Percentiles rank a stretch among this genome's conserved stretches.
Evolutionary conservation across 1,140 invertebrate genomes (phyloP).

Genomic region (Neodiprion lecontei): DNA sequence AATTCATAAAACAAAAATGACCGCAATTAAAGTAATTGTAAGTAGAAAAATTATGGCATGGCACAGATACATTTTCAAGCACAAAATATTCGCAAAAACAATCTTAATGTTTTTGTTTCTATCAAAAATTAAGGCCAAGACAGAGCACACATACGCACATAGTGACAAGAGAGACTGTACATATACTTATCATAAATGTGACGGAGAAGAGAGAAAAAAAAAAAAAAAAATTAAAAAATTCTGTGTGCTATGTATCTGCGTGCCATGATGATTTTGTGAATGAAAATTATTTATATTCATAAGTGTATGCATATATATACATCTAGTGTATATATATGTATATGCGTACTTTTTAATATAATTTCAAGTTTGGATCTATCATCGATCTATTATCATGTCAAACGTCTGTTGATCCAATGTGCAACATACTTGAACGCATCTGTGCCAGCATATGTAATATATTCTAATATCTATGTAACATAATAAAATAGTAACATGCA

Average conservation of each 20-base stretch:
- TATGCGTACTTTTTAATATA: background rate
- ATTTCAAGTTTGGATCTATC: slow-evolving; percentile 35
- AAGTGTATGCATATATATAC: background rate
- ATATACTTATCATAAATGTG: slow-evolving; percentile 23
- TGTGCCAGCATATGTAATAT: slow-evolving; percentile 49
- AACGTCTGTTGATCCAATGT: slow-evolving; percentile 53
- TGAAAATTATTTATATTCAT: slow-evolving; percentile 15
- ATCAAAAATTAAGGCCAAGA: slow-evolving; percentile 18
- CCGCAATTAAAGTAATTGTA: background rate
- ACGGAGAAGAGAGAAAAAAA: background rate
- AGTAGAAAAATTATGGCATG: slow-evolving; percentile 40
- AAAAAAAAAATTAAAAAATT: slow-evolving; percentile 14
- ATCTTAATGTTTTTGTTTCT: slow-evolving; percentile 22
- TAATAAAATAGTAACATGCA: slow-evolving; percentile 34
- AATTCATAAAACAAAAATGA: background rate
- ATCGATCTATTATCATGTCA: slow-evolving; percentile 55
- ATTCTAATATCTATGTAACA: slow-evolving; percentile 31
- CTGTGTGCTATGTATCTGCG: slow-evolving; percentile 54
- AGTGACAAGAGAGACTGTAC: slow-evolving; percentile 30
- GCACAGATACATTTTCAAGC: slow-evolving; percentile 56
- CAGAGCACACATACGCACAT: slow-evolving; percentile 48
- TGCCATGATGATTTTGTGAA: slow-evolving; percentile 44
- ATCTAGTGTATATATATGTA: background rate
- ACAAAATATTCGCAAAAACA: slow-evolving; percentile 34
- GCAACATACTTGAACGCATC: slow-evolving; percentile 55